Conservation (phyloP, 2,797 vertebrate genomes). For the Enteromius mattozi region DNA sequence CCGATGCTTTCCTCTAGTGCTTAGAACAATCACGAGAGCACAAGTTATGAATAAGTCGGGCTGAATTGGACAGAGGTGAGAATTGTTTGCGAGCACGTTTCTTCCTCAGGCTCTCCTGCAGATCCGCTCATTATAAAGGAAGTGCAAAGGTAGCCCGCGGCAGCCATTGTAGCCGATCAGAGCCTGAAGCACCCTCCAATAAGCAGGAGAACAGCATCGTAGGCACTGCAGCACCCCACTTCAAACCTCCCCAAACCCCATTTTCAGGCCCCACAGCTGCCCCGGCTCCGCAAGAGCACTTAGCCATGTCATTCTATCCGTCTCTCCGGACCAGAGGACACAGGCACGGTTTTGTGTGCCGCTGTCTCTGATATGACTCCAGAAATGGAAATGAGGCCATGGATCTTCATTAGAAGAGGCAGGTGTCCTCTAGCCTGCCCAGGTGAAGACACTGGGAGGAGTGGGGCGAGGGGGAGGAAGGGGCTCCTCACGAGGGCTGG, state of each 20-base stretch:
- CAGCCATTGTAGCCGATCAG: slow-evolving; percentile 84
- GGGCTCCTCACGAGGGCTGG: slow-evolving; percentile 68
- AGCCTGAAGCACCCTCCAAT: slow-evolving; percentile 82
- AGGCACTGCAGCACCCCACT: slow-evolving; percentile 71
- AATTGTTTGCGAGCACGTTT: slow-evolving; percentile 68
- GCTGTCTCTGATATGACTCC: slow-evolving; percentile 84
- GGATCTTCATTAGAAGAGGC: slow-evolving; percentile 91
- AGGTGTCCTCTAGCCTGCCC: slow-evolving; percentile 87
- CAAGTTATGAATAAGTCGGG: slow-evolving; percentile 54
- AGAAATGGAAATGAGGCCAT: slow-evolving; percentile 86
- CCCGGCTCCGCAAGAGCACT: slow-evolving; percentile 78
- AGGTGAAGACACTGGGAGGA: slow-evolving; percentile 84
- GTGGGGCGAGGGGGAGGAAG: slow-evolving; percentile 54
- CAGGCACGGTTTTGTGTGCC: slow-evolving; percentile 83
- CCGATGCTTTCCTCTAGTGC: background rate
- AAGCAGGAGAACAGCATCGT: slow-evolving; percentile 60
- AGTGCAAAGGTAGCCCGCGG: slow-evolving; percentile 76
- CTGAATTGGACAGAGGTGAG: slow-evolving; percentile 65
- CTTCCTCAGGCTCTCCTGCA: slow-evolving; percentile 66
- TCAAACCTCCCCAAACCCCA: slow-evolving; percentile 77
- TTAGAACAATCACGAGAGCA: background rate
- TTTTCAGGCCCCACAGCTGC: slow-evolving; percentile 89
- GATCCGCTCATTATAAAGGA: slow-evolving; percentile 78
- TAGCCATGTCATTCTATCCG: slow-evolving; percentile 84
- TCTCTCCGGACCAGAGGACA: slow-evolving; percentile 80